These are phyloP conservation scores for Eupithecia insigniata DNA, from an alignment of 2,888 invertebrate species.

Conservation along the genomic window DNA sequence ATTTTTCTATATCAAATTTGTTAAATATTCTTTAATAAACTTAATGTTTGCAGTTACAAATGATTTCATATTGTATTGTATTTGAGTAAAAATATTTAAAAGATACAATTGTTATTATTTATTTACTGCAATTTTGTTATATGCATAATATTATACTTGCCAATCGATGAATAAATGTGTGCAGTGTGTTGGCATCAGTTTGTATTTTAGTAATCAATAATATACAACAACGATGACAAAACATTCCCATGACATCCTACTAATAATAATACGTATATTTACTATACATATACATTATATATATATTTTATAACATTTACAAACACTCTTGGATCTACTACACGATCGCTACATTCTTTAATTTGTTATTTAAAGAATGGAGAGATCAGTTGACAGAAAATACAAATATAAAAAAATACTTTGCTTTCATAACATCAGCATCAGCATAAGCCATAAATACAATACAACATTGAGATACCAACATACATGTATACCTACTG, in stretches of 20 bases:
- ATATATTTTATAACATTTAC: constrained; percentile 58
- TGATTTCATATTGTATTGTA: background rate
- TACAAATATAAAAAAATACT: constrained; percentile 39
- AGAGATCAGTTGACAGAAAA: constrained; percentile 46
- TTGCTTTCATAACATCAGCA: constrained; percentile 63
- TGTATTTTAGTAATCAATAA: constrained; percentile 42
- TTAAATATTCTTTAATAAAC: background rate
- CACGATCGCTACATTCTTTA: constrained; percentile 47
- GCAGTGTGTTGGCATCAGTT: constrained; percentile 79
- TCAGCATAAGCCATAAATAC: constrained; percentile 69
- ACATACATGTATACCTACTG: constrained; percentile 44
- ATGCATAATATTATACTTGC: constrained; percentile 41
- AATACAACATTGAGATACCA: constrained; percentile 59
- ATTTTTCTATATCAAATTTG: background rate
- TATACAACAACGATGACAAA: constrained; percentile 31
- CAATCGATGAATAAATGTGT: constrained; percentile 67
- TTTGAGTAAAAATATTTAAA: background rate
- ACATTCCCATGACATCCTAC: constrained; percentile 58
- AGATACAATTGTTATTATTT: background rate
- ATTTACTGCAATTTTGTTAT: background rate
- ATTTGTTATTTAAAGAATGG: constrained; percentile 47
- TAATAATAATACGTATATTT: constrained; percentile 29
- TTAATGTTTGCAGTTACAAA: background rate
- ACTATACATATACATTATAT: too few relatives aligned
- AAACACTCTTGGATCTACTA: constrained; percentile 79